Evolutionary conservation across 1,140 invertebrate species (phyloP), one percentile per base, ranked within the genome.

Genomic region (Pachyrhynchus sulphureomaculatus): DNA sequence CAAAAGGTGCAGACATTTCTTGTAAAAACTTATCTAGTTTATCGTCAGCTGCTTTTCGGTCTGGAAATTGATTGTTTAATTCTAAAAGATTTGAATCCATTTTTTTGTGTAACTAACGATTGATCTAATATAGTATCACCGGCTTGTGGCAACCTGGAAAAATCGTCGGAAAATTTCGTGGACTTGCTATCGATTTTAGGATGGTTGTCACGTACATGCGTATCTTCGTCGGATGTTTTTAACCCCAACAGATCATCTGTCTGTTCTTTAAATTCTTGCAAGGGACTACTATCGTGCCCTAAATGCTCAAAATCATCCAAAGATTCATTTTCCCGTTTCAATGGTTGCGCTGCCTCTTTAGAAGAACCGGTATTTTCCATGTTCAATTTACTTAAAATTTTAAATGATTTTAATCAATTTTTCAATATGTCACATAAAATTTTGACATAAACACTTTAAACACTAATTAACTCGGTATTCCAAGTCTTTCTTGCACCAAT

Each of bases 291-390:
- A 42, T 81, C 80, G 62, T 83, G 82, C 42, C 83, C 84, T 52
- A 88, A 76, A 71, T 88, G 86, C 69, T 88, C 86, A 72, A 88
- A 88, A 72, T 88, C 86, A 68, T 88, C 86, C 34, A 84, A 78
- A 4, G 86, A 87, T 68, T 88, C 86, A 67, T 83, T 81, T 47
- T 86, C 84, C 32, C 83, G 78, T 68, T 81, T 82, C 62, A 85
- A 2, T 8, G 51, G 20, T 20, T 23, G 32, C 77, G 10, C 51
- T 41, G 41, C 33, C 48, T 62, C 20, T 6, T 34, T 21, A 10
- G 39, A 10, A 17, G 17, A 23, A 18, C 20, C 44, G 5, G 26
- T 29, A 6, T 29, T 29, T 29, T 29, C 26, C 26, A 29, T 29
- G 5, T 2, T 29, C n/a, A n/a, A n/a, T n/a, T n/a, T n/a, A n/a